phyloP scores from a whole-genome alignment of 2,113 vertebrate species.

The Cepphus grylle region DNA sequence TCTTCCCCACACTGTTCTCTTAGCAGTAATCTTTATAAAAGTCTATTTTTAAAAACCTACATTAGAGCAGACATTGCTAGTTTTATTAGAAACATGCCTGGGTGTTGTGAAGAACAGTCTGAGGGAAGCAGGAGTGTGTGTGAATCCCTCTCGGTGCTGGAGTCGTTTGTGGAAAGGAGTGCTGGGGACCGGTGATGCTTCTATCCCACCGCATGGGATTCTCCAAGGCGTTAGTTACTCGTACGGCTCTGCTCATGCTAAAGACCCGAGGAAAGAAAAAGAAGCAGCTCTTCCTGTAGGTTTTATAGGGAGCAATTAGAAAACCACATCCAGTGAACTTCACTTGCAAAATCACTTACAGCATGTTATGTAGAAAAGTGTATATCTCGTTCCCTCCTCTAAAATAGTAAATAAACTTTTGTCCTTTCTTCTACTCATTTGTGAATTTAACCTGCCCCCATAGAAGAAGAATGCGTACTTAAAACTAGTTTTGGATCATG shows the following conservation, averaged over 20 bases:
- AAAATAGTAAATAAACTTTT: background rate
- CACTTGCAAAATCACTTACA: background rate
- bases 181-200: background rate
- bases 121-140: background rate
- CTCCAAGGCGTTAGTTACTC: background rate
- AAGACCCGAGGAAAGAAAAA: background rate
- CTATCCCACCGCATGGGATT: background rate
- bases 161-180: background rate
- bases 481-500: slow-evolving; percentile 42
- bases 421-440: background rate
- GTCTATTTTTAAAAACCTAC: background rate
- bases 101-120: background rate
- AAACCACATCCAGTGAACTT: background rate
- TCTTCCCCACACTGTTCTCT: fast-evolving
- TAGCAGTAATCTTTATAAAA: background rate
- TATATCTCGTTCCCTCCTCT: background rate
- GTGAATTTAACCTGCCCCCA: slow-evolving; percentile 42
- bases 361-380: background rate
- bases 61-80: background rate
- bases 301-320: background rate
- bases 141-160: background rate
- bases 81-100: background rate
- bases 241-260: background rate
- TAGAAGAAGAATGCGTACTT: slow-evolving; percentile 52
- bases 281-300: background rate